A percentile compares a stretch with the other conserved stretches of the same genome.
Conservation (phyloP, 1,140 invertebrate genomes). For the Rhagoletis zephyria region DNA sequence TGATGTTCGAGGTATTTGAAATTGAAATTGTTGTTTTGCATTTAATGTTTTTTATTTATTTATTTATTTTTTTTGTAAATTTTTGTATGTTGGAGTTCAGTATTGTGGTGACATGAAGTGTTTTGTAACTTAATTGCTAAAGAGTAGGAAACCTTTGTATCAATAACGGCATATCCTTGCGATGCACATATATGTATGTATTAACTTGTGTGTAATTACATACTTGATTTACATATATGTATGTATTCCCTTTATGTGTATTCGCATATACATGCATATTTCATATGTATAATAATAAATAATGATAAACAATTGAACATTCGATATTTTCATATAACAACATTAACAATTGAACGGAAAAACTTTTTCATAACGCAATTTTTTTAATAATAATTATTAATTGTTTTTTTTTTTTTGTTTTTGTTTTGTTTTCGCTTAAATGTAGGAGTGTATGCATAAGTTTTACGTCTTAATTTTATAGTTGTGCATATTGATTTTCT, state of each 20-base stretch:
- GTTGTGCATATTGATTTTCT: neutral
- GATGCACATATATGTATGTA: neutral
- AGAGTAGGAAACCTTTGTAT: slow-evolving; percentile 46
- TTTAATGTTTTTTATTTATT: neutral
- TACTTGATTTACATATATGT: neutral
- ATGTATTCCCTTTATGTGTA: slow-evolving; percentile 30
- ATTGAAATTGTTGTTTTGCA: neutral
- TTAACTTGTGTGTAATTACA: neutral
- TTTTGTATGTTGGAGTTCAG: neutral
- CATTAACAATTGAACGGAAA: slow-evolving; percentile 14
- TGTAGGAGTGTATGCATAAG: neutral
- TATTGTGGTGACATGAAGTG: neutral
- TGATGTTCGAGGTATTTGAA: slow-evolving; percentile 1
- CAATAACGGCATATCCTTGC: slow-evolving; percentile 49
- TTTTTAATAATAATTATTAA: neutral
- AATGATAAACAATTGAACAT: slow-evolving; percentile 34
- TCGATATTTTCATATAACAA: slow-evolving; percentile 10
- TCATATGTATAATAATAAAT: slow-evolving; percentile 20
- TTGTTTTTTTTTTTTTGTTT: neutral
- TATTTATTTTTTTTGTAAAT: neutral
- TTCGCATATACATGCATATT: slow-evolving; percentile 31
- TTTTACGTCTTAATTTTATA: neutral
- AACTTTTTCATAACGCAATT: neutral
- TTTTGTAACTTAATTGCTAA: neutral
- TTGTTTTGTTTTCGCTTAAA: neutral